Evolutionary conservation across 2,888 invertebrate genomes (phyloP).

Genomic region (Melieria omissa): DNA sequence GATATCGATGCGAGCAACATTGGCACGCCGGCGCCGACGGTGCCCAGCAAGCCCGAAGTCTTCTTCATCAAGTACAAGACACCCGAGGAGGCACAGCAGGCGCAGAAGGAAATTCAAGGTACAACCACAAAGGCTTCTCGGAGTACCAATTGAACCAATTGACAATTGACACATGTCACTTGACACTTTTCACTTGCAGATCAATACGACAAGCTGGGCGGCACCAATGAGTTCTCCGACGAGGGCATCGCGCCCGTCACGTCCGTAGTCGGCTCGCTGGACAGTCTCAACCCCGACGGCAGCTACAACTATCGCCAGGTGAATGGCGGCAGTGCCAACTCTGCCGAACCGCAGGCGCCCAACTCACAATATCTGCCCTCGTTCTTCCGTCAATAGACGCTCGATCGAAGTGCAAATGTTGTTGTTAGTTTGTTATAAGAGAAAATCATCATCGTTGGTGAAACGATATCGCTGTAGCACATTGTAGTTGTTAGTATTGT

Average conservation of each 20-base stretch:
- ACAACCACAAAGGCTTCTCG: constrained; percentile 13
- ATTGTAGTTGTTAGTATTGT: constrained; percentile 13
- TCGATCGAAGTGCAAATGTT: neutral
- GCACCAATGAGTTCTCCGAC: constrained; percentile 58
- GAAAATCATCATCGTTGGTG: neutral
- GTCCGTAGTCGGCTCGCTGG: constrained; percentile 59
- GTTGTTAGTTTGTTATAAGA: neutral
- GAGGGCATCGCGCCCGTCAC: constrained; percentile 58
- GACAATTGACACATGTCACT: no score
- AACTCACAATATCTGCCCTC: constrained; percentile 56
- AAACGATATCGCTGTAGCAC: no score
- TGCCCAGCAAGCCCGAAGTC: constrained; percentile 66
- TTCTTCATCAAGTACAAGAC: constrained; percentile 67
- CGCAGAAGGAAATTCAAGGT: constrained; percentile 65
- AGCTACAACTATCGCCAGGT: constrained; percentile 58
- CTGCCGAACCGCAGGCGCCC: constrained; percentile 35
- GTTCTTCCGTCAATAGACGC: constrained; percentile 37
- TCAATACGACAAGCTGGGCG: constrained; percentile 63
- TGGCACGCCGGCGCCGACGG: constrained; percentile 62
- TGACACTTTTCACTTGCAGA: constrained; percentile 42
- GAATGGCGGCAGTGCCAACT: constrained; percentile 36
- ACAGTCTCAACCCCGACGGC: constrained; percentile 47
- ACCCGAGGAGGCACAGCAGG: constrained; percentile 63
- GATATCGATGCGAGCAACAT: constrained; percentile 60
- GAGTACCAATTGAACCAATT: neutral